Base-by-base conservation (phyloP, 1,140 invertebrate species). In the Drosophila nasuta region DNA sequence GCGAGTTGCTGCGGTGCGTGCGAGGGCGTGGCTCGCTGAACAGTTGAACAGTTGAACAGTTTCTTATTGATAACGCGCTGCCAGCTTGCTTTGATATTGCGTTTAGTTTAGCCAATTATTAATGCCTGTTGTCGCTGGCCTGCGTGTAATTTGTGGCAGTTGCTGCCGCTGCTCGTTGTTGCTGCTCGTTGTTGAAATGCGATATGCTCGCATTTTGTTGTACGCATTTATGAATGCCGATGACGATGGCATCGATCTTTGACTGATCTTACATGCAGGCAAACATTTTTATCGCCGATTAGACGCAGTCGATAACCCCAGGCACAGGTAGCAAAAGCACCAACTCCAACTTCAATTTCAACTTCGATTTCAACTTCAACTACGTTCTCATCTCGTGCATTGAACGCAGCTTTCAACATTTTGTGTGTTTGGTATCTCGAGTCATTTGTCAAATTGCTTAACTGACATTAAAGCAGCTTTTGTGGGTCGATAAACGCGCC, bases 371-470 rank as follows among this genome's bases (percentile, higher is more conserved):
- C n/a, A 13, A 43, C 48, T 51, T n/a, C n/a, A 13, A 43, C 20
- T 51, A 5, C 25, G 38, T 70, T 71, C 66, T 49, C 72, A 75
- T 70, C 54, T 41, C 46, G 45, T 33, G 49, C 28, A 28, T 38
- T 57, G 45, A 59, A 73, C 63, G 66, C 66, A 57, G 58, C 71
- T 77, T 74, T 69, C 75, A 72, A 72, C 79, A 82, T 69, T 82
- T 81, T 73, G 66, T 79, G 76, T 77, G 76, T 7, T 73, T 59
- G 43, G 15, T 87, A 87, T 89, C 80, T 75, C 65, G 52, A 87
- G 83, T 87, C 83, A 87, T 87, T 87, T 87, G 83, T 87, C 83
- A 87, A 87, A 87, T 87, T 87, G 80, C 83, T 88, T 83, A 87
- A 87, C 83, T 87, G 83, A 87, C 83, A 87, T 87, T 87, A 87